phyloP scores from a whole-genome alignment of 2,888 invertebrate species.

The Temnothorax ravouxi region DNA sequence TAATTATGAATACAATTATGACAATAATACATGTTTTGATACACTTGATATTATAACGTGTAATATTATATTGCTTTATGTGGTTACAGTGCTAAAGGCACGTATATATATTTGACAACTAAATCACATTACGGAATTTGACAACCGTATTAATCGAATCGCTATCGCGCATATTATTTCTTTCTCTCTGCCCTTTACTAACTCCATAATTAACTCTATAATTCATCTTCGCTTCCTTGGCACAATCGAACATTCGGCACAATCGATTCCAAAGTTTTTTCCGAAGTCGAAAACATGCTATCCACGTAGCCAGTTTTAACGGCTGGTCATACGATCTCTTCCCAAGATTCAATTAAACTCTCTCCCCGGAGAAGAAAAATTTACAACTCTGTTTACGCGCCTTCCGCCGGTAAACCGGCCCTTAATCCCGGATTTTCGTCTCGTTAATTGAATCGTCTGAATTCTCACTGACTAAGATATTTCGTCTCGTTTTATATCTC shows the following conservation, averaged over 20 bases:
- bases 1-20: conserved; percentile 6
- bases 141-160: neutral
- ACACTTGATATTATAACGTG: neutral
- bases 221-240: conserved; percentile 18
- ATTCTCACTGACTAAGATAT: conserved; percentile 54
- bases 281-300: conserved; percentile 43
- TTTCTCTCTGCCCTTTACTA: neutral
- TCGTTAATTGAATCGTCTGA: conserved; percentile 72
- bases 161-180: neutral
- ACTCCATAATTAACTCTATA: neutral
- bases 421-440: conserved; percentile 62
- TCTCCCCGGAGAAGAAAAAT: conserved; percentile 73
- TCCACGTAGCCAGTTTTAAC: conserved; percentile 32
- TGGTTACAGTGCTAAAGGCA: neutral
- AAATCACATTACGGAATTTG: neutral
- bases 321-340: conserved; percentile 20
- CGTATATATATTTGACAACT: conserved; percentile 23
- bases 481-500: neutral
- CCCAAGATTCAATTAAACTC: conserved; percentile 78
- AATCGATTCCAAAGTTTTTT: conserved; percentile 27
- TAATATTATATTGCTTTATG: conserved; percentile 8
- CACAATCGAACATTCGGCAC: conserved; percentile 34
- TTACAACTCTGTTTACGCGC: conserved; percentile 82
- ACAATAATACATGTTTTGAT: conserved; percentile 12
- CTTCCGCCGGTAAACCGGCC: conserved; percentile 59